Percentiles rank a stretch among this genome's conserved stretches.
phyloP scores from a whole-genome alignment of 2,888 invertebrate genomes.

The Amiota mariae region DNA sequence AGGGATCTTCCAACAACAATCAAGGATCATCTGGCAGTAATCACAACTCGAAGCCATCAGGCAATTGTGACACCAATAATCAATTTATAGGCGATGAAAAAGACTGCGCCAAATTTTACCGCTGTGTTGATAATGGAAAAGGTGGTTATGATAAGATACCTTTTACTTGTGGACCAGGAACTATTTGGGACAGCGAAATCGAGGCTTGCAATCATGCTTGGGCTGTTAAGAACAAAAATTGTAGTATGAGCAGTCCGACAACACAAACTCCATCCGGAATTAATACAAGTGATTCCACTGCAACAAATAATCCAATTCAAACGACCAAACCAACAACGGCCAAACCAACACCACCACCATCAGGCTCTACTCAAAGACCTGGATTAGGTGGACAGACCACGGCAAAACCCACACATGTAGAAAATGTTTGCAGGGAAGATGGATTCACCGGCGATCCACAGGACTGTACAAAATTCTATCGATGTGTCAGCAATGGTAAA shows the following conservation, averaged over 20 bases:
- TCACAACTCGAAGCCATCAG: slow-evolving; percentile 50
- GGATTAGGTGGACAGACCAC: slow-evolving; percentile 38
- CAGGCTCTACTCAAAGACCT: slow-evolving; percentile 44
- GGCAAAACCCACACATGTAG: slow-evolving; percentile 28
- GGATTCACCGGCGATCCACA: slow-evolving; percentile 73
- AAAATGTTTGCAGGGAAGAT: slow-evolving; percentile 70
- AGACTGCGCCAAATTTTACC: slow-evolving; percentile 77
- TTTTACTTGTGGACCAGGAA: slow-evolving; percentile 76
- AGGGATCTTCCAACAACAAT: slow-evolving; percentile 35
- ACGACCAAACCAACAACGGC: slow-evolving; percentile 42
- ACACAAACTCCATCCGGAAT: slow-evolving; percentile 44
- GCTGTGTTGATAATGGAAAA: slow-evolving; percentile 75
- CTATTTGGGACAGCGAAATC: slow-evolving; percentile 77
- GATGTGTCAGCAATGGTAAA: slow-evolving; percentile 79
- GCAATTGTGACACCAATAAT: slow-evolving; percentile 60
- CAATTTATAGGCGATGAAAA: slow-evolving; percentile 72
- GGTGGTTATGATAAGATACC: slow-evolving; percentile 74
- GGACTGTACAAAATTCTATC: slow-evolving; percentile 80
- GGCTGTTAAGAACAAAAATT: slow-evolving; percentile 62
- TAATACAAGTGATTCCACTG: slow-evolving; percentile 21
- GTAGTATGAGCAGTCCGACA: slow-evolving; percentile 49
- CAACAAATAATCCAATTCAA: slow-evolving; percentile 39
- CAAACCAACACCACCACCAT: slow-evolving; percentile 34
- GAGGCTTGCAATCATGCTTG: slow-evolving; percentile 75
- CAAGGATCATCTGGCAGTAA: slow-evolving; percentile 39